These are phyloP conservation scores for Saturnia japonica DNA, from an alignment of 2,888 invertebrate species.

Conservation along the genomic window DNA sequence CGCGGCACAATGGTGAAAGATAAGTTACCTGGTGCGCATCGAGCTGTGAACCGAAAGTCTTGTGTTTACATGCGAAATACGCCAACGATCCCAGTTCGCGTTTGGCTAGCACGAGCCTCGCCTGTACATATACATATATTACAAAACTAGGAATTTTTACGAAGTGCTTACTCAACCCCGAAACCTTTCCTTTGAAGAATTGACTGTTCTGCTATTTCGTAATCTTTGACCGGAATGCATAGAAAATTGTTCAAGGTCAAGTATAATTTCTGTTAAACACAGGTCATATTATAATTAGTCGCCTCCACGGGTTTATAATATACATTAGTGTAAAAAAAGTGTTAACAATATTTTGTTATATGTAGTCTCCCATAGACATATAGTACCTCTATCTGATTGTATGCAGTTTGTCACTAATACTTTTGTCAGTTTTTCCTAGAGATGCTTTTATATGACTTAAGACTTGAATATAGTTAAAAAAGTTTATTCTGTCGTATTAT, in stretches of 20 bases:
- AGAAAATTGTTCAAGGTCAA: constrained; percentile 13
- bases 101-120: constrained; percentile 63
- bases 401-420: not conserved
- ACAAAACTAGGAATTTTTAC: constrained; percentile 15
- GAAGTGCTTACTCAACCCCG: constrained; percentile 8
- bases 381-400: too few relatives aligned
- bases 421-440: not conserved
- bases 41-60: constrained; percentile 81
- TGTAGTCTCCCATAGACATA: not conserved
- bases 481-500: not conserved
- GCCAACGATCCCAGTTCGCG: constrained; percentile 69
- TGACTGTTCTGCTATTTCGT: not conserved
- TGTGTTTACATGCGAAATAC: constrained; percentile 78
- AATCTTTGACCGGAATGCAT: constrained; percentile 18
- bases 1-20: constrained; percentile 82
- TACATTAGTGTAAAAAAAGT: not conserved
- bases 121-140: constrained; percentile 54
- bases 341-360: too few relatives aligned
- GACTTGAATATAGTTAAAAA: not conserved
- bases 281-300: not conserved
- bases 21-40: constrained; percentile 81
- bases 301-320: not conserved
- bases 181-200: not conserved
- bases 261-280: constrained; percentile 6
- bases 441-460: not conserved